Conservation (phyloP, 2,797 vertebrate species). For the Acrocephalus scirpaceus region DNA sequence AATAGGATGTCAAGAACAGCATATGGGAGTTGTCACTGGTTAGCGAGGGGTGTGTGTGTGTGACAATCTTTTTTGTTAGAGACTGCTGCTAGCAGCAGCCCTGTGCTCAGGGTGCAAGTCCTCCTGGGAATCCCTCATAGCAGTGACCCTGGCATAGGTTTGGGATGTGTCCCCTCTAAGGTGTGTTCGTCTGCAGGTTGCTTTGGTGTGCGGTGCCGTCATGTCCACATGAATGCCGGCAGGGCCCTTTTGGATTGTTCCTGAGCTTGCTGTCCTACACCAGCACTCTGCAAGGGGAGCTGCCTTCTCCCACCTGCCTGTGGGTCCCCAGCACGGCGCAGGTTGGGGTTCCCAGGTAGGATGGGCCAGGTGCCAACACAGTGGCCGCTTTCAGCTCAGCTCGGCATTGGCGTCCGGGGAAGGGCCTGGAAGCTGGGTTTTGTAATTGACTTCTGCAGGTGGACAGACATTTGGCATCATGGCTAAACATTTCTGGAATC, state of each 20-base stretch:
- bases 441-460: neutral
- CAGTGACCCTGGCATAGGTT: neutral
- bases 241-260: neutral
- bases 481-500: neutral
- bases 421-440: neutral
- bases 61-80: neutral
- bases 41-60: accelerated
- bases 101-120: neutral
- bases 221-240: accelerated
- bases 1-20: too few species aligned
- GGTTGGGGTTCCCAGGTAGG: neutral
- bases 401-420: accelerated
- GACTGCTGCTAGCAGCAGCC: neutral
- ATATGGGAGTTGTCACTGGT: neutral
- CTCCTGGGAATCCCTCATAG: neutral
- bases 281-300: neutral
- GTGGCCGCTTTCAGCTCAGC: neutral
- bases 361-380: accelerated
- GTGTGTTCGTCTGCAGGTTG: accelerated
- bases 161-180: neutral
- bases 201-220: accelerated
- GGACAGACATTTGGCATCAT: neutral
- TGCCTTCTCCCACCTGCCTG: accelerated
- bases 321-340: neutral
- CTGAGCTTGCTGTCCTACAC: neutral